Conservation (phyloP, 2,888 invertebrate species). For the Cartodere bifasciata region DNA sequence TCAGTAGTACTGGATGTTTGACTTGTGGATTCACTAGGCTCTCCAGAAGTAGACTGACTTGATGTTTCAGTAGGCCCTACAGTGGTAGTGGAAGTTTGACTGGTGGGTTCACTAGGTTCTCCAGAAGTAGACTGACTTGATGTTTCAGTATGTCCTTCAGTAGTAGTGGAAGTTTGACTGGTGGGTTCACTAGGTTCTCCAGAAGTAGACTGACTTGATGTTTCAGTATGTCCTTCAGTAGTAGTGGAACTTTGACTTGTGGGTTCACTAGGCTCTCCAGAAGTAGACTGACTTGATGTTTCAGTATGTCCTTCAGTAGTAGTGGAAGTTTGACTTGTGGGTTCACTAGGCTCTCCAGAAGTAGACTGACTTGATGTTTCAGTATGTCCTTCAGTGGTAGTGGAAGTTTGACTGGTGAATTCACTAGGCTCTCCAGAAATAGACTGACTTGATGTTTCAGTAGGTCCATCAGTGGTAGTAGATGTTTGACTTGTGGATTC, state of each 20-base stretch:
- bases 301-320: too few relatives aligned
- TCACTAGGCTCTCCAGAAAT: neutral
- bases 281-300: neutral
- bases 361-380: neutral
- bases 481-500: neutral
- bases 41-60: neutral
- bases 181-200: neutral
- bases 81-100: constrained; percentile 1
- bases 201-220: neutral
- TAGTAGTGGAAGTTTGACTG: neutral
- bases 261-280: neutral
- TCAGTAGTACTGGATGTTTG: too few relatives aligned
- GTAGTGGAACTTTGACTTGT: neutral
- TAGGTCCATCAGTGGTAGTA: too few relatives aligned
- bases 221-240: neutral
- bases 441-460: neutral
- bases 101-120: neutral
- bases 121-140: neutral
- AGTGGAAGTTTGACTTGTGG: neutral
- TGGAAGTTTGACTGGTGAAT: neutral
- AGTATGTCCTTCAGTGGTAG: too few relatives aligned
- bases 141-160: neutral
- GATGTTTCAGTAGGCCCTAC: neutral
- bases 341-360: neutral
- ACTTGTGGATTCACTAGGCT: neutral